Conservation (phyloP, 2,797 vertebrate species). For the Botia almorhae region DNA sequence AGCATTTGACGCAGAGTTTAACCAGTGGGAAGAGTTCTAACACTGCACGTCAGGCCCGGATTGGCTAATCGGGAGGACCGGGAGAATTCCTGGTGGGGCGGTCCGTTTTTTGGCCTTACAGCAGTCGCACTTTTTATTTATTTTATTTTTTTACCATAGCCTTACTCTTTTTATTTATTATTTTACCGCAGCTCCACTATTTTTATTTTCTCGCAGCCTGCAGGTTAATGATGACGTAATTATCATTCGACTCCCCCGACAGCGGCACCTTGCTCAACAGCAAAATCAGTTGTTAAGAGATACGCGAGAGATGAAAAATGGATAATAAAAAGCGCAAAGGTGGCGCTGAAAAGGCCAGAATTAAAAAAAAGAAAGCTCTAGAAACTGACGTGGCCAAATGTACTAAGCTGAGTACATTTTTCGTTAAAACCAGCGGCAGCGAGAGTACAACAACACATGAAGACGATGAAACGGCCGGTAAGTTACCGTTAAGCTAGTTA, state of each 20-base stretch:
- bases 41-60: no score
- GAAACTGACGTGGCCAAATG: background rate
- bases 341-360: background rate
- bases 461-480: background rate
- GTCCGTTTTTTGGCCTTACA: no score
- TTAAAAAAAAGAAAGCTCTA: background rate
- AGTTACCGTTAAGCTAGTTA: slow-evolving; percentile 1
- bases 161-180: slow-evolving; percentile 1
- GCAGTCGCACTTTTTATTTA: no score
- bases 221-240: slow-evolving; percentile 8
- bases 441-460: background rate
- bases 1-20: no score
- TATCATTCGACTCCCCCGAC: background rate
- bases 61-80: no score
- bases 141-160: no score
- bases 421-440: background rate
- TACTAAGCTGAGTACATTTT: background rate
- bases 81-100: no score
- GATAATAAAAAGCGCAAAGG: background rate
- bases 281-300: background rate
- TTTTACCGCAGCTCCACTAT: background rate
- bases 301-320: background rate
- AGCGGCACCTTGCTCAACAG: background rate
- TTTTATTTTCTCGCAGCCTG: background rate
- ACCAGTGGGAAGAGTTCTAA: no score